A percentile compares a stretch with the other conserved stretches of the same genome.
Conservation (phyloP, 2,888 invertebrate species). For the Petrophora chlorosata region DNA sequence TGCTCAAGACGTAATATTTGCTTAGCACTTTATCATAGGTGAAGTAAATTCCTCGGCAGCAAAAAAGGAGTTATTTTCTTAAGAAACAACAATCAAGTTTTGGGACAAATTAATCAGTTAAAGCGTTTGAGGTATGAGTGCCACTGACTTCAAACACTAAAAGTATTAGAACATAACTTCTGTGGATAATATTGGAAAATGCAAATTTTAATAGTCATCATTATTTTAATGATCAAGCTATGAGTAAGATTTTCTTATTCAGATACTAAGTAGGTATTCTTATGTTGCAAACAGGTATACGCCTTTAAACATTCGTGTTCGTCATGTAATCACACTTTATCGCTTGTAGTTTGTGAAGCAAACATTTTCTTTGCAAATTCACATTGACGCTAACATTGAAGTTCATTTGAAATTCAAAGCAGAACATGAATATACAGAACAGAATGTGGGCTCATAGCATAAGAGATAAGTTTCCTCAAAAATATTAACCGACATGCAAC, state of each 20-base stretch:
- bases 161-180: too few relatives aligned
- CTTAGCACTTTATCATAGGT: conserved; percentile 15
- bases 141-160: conserved; percentile 3
- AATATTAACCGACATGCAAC: conserved; percentile 4
- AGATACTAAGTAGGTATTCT: background rate
- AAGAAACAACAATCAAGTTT: conserved; percentile 11
- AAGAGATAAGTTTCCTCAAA: conserved; percentile 22
- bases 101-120: conserved; percentile 11
- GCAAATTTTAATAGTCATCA: conserved; percentile 1
- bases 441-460: conserved; percentile 17
- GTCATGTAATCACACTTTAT: conserved; percentile 45
- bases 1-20: conserved; percentile 16
- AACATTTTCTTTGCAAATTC: conserved; percentile 39
- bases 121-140: conserved; percentile 11
- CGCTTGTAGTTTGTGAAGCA: conserved; percentile 47
- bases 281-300: background rate
- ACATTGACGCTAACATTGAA: conserved; percentile 39
- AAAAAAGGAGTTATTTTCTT: conserved; percentile 18
- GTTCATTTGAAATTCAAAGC: conserved; percentile 50
- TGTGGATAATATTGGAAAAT: too few relatives aligned
- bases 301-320: conserved; percentile 31
- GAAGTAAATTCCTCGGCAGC: conserved; percentile 8
- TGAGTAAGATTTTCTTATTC: background rate
- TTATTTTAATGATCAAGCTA: background rate
- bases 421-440: conserved; percentile 28